Conservation (phyloP, 2,113 vertebrate species). For the Pagrus major region DNA sequence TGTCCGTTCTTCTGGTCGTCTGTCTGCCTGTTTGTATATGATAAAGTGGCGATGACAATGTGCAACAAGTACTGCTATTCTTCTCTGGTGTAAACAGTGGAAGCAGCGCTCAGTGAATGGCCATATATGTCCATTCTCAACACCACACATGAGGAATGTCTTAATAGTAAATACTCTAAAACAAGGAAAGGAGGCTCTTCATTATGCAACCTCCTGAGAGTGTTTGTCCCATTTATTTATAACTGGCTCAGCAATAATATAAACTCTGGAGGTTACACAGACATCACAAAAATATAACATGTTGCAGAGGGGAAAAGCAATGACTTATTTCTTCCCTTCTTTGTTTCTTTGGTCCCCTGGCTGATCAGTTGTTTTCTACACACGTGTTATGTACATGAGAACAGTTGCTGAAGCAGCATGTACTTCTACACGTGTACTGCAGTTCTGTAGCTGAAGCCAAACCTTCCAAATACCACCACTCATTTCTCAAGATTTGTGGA, state of each 20-base stretch:
- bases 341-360: constrained; percentile 48
- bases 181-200: constrained; percentile 34
- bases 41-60: constrained; percentile 15
- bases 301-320: constrained; percentile 17
- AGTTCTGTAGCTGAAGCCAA: not conserved
- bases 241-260: constrained; percentile 62
- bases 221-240: constrained; percentile 73
- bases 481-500: not conserved
- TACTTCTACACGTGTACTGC: not conserved
- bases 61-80: constrained; percentile 22
- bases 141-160: constrained; percentile 21
- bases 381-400: constrained; percentile 17
- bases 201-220: constrained; percentile 66
- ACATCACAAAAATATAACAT: constrained; percentile 54
- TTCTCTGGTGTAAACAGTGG: constrained; percentile 63
- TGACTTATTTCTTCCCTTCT: constrained; percentile 78
- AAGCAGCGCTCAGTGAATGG: constrained; percentile 43
- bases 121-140: constrained; percentile 24
- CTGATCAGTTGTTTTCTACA: constrained; percentile 34
- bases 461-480: not conserved
- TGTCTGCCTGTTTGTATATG: constrained; percentile 17
- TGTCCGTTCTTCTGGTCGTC: not conserved
- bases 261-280: constrained; percentile 55
- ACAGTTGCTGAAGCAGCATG: constrained; percentile 21
- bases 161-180: constrained; percentile 36